These are phyloP conservation scores for Halcyon senegalensis DNA, from an alignment of 2,113 vertebrate species.

Conservation along the genomic window DNA sequence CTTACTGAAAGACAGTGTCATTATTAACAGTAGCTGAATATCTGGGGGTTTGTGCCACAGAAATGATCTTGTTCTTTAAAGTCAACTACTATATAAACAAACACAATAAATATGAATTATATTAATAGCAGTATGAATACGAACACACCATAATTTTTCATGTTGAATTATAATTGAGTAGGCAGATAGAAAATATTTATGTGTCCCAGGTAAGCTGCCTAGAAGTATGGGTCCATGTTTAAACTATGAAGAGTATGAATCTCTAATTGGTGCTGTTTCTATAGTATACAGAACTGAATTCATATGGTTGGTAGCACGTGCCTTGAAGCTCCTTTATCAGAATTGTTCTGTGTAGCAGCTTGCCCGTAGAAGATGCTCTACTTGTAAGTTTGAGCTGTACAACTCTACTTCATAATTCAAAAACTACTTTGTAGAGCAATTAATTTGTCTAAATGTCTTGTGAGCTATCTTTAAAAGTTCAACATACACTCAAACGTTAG, in stretches of 20 bases:
- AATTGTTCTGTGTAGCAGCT: background rate
- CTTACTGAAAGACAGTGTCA: background rate
- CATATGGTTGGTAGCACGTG: background rate
- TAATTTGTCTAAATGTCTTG: background rate
- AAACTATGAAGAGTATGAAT: background rate
- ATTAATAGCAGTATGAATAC: background rate
- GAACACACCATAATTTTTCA: background rate
- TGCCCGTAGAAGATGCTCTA: background rate
- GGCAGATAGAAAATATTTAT: background rate
- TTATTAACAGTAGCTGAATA: background rate
- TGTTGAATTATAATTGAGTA: background rate
- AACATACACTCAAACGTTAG: background rate
- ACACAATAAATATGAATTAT: background rate
- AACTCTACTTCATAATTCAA: background rate
- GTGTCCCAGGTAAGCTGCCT: background rate
- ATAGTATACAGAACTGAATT: background rate
- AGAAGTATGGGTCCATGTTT: background rate
- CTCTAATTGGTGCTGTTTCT: background rate
- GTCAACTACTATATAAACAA: background rate
- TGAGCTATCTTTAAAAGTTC: background rate
- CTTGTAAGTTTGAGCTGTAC: background rate
- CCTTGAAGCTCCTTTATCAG: background rate
- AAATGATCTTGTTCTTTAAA: background rate
- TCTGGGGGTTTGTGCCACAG: background rate
- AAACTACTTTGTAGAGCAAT: background rate